Percentiles rank a stretch among this genome's conserved stretches.
Conservation (phyloP, 2,888 invertebrate genomes). For the Plusia festucae region DNA sequence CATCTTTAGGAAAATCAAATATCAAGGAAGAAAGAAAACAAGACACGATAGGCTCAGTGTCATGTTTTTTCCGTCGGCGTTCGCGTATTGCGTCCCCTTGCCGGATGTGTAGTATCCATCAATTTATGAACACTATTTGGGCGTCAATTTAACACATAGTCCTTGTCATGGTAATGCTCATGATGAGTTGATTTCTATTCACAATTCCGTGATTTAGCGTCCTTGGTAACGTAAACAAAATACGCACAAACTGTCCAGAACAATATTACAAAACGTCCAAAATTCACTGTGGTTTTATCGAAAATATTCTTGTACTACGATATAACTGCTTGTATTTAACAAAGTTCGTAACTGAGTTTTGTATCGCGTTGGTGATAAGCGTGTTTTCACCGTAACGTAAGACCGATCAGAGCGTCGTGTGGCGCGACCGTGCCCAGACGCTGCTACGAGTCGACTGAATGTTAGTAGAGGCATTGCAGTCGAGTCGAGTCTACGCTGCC, state of each 20-base stretch:
- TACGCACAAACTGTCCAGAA: slow-evolving; percentile 76
- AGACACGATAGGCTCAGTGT: slow-evolving; percentile 85
- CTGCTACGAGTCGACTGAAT: slow-evolving; percentile 86
- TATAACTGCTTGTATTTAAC: slow-evolving; percentile 44
- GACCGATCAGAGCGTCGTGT: slow-evolving; percentile 80
- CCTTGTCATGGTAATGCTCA: slow-evolving; percentile 74
- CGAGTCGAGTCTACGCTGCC: slow-evolving; percentile 82
- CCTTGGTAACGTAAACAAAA: slow-evolving; percentile 62
- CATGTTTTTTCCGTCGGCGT: slow-evolving; percentile 89
- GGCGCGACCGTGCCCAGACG: slow-evolving; percentile 86
- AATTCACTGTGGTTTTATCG: slow-evolving; percentile 42
- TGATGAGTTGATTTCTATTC: slow-evolving; percentile 68
- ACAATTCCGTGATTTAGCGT: slow-evolving; percentile 61
- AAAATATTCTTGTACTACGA: slow-evolving; percentile 33
- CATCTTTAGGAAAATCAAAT: slow-evolving; percentile 84
- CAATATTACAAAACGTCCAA: slow-evolving; percentile 46
- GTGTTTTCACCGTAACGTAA: slow-evolving; percentile 83
- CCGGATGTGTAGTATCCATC: slow-evolving; percentile 87
- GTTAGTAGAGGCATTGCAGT: slow-evolving; percentile 83
- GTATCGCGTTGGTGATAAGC: slow-evolving; percentile 79
- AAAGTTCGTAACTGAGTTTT: slow-evolving; percentile 67
- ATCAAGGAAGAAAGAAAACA: slow-evolving; percentile 88
- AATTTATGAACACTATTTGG: slow-evolving; percentile 83
- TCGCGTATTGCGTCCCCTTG: slow-evolving; percentile 83
- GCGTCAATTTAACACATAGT: slow-evolving; percentile 77